Base-by-base conservation (phyloP, 2,113 vertebrate genomes). In the Sterna hirundo region DNA sequence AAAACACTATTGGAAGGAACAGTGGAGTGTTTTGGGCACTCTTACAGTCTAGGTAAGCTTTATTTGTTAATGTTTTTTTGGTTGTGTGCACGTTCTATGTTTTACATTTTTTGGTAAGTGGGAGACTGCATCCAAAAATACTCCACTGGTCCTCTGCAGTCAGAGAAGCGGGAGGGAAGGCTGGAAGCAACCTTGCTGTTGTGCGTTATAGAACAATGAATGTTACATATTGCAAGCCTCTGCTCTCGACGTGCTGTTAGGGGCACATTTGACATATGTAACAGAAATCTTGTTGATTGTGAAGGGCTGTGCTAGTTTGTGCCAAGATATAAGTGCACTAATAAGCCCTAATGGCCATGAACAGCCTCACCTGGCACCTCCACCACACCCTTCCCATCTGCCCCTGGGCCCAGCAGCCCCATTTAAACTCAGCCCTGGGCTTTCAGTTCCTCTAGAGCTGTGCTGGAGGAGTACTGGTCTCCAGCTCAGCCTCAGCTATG, bases 11-110 rank as follows among this genome's bases (percentile, higher is more conserved):
- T n/a, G 99, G 99, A 26, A 98, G 99, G 46, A 99, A 99, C 97
- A 99, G 99, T 70, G 99, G 99, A 4, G 98, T 99, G 47, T 99
- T 99, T 84, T 99, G 99, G 99, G 99, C 99, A 1, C 98, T 99
- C 66, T 96, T 99, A 46, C 99, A 99, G 93, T 99, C 98, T 90
- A 99, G 99, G 99, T 99, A 96, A 51, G 10, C 27, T 86, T 65
- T 47, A 84, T 95, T 89, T 66, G 16, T 75, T 77, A 17, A 16
- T 36, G n/a, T 55, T 10, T 30, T 19, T 76, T 65, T 75, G 6
- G 5, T 79, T 82, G 27, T 40, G 10, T 74, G n/a, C 27, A 58
- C 19, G 25, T 49, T 62, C 66, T 69, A 11, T 60, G 58, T 85
- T 58, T 71, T 79, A 44, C 8, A 27, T 46, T 10, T 88, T 72